These are phyloP conservation scores for Hippoglossus hippoglossus DNA, from an alignment of 2,797 vertebrate genomes.

Conservation along the genomic window DNA sequence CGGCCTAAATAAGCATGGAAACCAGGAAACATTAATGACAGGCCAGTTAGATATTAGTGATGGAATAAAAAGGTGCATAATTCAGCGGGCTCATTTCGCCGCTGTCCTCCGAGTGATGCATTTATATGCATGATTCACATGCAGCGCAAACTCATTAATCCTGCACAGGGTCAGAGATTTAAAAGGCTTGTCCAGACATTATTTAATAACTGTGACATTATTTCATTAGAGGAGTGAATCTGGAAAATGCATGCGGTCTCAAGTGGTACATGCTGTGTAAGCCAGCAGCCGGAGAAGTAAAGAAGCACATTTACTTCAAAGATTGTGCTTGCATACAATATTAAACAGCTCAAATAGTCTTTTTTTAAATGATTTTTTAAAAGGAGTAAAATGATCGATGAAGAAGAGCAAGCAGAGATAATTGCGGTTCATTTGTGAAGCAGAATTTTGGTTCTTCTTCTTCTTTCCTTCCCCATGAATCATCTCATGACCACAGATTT, in stretches of 20 bases:
- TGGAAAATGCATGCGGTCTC: background rate
- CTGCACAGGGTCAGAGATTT: background rate
- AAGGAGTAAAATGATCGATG: too few relatives aligned
- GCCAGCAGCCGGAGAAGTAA: background rate
- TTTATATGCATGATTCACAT: conserved; percentile 2
- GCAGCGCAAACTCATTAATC: background rate
- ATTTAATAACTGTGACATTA: background rate
- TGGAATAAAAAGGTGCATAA: conserved; percentile 13
- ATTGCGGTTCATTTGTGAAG: background rate
- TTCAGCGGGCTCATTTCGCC: background rate
- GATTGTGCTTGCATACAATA: too few relatives aligned
- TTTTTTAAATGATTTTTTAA: too few relatives aligned
- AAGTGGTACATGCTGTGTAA: background rate
- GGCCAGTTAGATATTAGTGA: conserved; percentile 6
- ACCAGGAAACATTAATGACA: conserved; percentile 3
- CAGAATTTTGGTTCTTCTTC: background rate
- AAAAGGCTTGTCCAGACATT: background rate
- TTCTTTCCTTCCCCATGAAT: background rate
- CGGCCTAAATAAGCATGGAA: conserved; percentile 4
- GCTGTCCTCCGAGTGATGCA: background rate
- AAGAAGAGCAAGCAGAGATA: too few relatives aligned
- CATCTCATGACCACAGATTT: background rate
- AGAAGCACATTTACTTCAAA: background rate
- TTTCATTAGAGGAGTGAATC: background rate
- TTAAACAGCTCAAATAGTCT: too few relatives aligned